phyloP scores from a whole-genome alignment of 2,888 invertebrate genomes.

The Rhopalosiphum nymphaeae region DNA sequence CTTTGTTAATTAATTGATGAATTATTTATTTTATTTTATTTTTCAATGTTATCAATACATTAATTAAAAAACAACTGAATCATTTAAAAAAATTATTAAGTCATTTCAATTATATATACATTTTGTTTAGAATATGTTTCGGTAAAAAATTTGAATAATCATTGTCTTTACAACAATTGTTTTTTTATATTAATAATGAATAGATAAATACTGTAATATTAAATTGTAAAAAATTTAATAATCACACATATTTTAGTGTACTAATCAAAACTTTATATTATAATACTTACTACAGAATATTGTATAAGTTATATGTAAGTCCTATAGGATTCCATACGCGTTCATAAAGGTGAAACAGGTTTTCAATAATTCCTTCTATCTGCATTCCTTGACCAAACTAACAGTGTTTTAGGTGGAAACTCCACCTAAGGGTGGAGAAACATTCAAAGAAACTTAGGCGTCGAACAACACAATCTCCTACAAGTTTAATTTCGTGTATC shows the following conservation, averaged over 20 bases:
- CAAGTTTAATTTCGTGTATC: constrained; percentile 64
- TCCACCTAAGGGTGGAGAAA: constrained; percentile 41
- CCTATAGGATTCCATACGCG: not conserved
- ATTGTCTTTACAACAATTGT: not conserved
- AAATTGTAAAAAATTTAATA: not conserved
- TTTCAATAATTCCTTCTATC: constrained; percentile 38
- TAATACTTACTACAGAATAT: not conserved
- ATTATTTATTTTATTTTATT: no score
- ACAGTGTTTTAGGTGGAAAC: constrained; percentile 51
- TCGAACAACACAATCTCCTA: constrained; percentile 34
- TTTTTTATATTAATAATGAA: not conserved
- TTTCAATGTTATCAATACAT: not conserved
- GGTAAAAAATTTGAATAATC: not conserved
- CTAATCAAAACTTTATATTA: not conserved
- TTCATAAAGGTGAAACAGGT: constrained; percentile 42
- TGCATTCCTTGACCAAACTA: constrained; percentile 46
- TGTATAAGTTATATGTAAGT: constrained; percentile 36
- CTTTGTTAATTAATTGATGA: not conserved
- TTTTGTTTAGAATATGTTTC: not conserved
- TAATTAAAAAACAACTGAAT: not conserved
- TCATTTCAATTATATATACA: not conserved
- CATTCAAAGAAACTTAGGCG: constrained; percentile 64
- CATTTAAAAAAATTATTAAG: not conserved
- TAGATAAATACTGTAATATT: no score
- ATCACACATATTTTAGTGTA: not conserved